Percentiles rank a stretch among this genome's conserved stretches.
These are phyloP conservation scores for Euleptes europaea DNA, from an alignment of 2,113 vertebrate genomes.

Conservation along the genomic window DNA sequence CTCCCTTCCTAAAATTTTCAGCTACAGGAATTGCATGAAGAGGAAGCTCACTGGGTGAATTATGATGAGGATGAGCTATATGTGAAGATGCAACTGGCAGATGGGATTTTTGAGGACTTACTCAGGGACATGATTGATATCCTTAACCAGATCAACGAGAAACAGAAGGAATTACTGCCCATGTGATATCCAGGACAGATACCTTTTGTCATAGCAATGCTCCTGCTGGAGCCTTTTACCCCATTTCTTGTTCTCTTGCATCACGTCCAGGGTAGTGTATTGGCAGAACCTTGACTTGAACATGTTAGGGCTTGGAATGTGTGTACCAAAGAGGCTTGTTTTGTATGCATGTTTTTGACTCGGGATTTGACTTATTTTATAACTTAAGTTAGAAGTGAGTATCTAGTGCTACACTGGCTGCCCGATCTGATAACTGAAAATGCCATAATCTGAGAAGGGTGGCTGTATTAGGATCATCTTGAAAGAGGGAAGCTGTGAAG, in stretches of 20 bases:
- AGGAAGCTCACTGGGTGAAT: slow-evolving; percentile 97
- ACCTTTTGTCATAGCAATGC: slow-evolving; percentile 53
- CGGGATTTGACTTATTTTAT: slow-evolving; percentile 76
- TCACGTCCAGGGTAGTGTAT: slow-evolving; percentile 49
- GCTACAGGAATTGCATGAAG: slow-evolving; percentile 97
- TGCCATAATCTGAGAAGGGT: background rate
- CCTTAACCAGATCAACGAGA: slow-evolving; percentile 86
- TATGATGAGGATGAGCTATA: slow-evolving; percentile 96
- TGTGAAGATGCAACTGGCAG: slow-evolving; percentile 97
- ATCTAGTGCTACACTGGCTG: slow-evolving; percentile 57
- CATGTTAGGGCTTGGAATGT: slow-evolving; percentile 66
- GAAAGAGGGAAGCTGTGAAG: slow-evolving; percentile 9
- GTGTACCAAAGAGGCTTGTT: slow-evolving; percentile 80
- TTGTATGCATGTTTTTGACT: slow-evolving; percentile 67
- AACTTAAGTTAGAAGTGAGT: slow-evolving; percentile 69
- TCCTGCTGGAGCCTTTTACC: slow-evolving; percentile 63
- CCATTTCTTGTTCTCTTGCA: slow-evolving; percentile 54
- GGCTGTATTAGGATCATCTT: slow-evolving; percentile 27
- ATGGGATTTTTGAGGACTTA: slow-evolving; percentile 94
- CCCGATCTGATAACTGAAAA: slow-evolving; percentile 44
- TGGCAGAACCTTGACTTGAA: slow-evolving; percentile 72
- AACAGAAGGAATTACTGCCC: slow-evolving; percentile 76
- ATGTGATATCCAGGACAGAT: slow-evolving; percentile 40
- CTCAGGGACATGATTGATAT: slow-evolving; percentile 91
- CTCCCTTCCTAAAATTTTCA: slow-evolving; percentile 55